These are phyloP conservation scores for Hylyphantes graminicola DNA, from an alignment of 1,140 invertebrate genomes.

Conservation along the genomic window DNA sequence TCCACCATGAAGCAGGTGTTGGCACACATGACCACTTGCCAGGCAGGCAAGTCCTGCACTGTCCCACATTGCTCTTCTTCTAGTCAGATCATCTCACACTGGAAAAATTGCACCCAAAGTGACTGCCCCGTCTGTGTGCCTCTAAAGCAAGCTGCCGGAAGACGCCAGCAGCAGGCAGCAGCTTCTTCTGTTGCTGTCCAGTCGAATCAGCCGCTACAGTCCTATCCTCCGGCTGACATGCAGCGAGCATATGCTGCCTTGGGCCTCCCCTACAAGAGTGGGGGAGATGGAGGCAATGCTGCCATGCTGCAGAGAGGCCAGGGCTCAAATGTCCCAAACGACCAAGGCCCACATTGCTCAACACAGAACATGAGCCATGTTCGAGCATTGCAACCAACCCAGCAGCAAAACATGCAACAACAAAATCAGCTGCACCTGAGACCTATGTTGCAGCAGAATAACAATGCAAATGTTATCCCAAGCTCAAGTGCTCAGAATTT, in stretches of 20 bases:
- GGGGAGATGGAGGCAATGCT: slow-evolving; percentile 24
- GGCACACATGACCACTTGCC: slow-evolving; percentile 97
- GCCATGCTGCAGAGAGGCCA: slow-evolving; percentile 31
- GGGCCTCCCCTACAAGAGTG: slow-evolving; percentile 74
- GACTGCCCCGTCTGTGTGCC: slow-evolving; percentile 99
- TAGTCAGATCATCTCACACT: slow-evolving; percentile 97
- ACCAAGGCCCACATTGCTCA: slow-evolving; percentile 42
- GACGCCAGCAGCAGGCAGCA: slow-evolving; percentile 69
- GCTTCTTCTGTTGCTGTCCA: slow-evolving; percentile 21
- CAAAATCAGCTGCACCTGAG: slow-evolving; percentile 57
- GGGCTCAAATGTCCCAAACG: slow-evolving; percentile 16
- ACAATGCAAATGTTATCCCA: slow-evolving; percentile 61
- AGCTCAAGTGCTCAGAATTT: slow-evolving; percentile 65
- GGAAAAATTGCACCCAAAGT: slow-evolving; percentile 94
- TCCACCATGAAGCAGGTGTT: slow-evolving; percentile 99
- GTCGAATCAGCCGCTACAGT: slow-evolving; percentile 42
- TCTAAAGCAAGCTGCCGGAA: slow-evolving; percentile 92
- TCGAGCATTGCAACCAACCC: slow-evolving; percentile 43
- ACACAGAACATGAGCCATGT: slow-evolving; percentile 48
- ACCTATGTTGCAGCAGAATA: slow-evolving; percentile 33
- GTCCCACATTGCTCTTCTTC: slow-evolving; percentile 98
- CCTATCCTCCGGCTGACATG: slow-evolving; percentile 76
- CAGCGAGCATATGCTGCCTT: slow-evolving; percentile 84
- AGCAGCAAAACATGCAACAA: not conserved
- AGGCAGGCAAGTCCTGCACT: slow-evolving; percentile 88